A percentile compares a stretch with the other conserved stretches of the same genome.
Conservation (phyloP, 2,113 vertebrate genomes). For the Cinclus mexicanus region DNA sequence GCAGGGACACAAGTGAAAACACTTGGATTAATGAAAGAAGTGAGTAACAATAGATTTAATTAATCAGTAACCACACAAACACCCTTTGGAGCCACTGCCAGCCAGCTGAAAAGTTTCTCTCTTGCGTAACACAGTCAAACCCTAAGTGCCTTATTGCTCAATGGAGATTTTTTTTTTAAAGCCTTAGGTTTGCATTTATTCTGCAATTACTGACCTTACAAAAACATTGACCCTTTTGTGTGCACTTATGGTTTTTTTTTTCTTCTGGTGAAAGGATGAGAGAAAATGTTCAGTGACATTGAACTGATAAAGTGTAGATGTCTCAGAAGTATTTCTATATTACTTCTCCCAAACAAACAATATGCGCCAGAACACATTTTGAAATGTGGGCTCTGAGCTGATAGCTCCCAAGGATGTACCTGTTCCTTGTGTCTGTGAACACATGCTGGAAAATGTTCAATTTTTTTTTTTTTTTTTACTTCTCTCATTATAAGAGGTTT, state of each 20-base stretch:
- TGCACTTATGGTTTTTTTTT: not conserved
- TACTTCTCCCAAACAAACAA: not conserved
- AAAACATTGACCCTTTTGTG: slow-evolving; percentile 40
- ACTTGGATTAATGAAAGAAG: slow-evolving; percentile 57
- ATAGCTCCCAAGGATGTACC: not conserved
- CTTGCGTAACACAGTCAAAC: slow-evolving; percentile 61
- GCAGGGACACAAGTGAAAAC: slow-evolving; percentile 29
- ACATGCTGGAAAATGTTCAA: not conserved
- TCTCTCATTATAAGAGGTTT: not conserved
- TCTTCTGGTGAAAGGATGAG: not conserved
- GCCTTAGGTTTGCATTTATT: slow-evolving; percentile 43
- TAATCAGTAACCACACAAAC: slow-evolving; percentile 55
- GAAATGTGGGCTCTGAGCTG: not conserved
- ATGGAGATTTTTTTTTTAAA: not conserved
- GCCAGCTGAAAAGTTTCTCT: slow-evolving; percentile 60
- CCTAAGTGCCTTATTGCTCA: slow-evolving; percentile 54
- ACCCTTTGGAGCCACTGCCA: slow-evolving; percentile 52
- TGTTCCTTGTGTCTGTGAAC: not conserved
- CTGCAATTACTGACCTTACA: slow-evolving; percentile 48
- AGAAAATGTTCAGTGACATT: slow-evolving; percentile 32
- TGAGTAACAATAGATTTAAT: slow-evolving; percentile 58
- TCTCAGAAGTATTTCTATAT: not conserved
- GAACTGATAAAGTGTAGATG: not conserved
- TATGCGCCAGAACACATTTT: not conserved
- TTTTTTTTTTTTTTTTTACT: not conserved